Base-by-base conservation (phyloP, 2,888 invertebrate species). In the Linnaemya tessellans region DNA sequence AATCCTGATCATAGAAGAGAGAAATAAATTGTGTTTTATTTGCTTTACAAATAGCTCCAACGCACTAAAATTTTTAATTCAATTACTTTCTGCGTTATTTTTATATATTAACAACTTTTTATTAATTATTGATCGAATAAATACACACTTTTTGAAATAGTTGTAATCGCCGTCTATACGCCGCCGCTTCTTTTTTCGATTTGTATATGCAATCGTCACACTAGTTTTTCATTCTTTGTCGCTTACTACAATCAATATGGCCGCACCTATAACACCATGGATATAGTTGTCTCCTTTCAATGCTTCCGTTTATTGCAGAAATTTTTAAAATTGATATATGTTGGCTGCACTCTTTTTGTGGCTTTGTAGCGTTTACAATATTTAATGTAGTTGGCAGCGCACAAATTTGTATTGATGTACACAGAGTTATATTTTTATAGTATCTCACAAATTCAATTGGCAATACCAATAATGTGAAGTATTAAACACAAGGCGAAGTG, bases 231-330 rank as follows among this genome's bases (percentile, higher is more conserved):
- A 81, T 84, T 84, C 83, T 80, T 79, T 83, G 81, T 84, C 56
- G 81, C 80, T 68, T 80, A 81, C 84, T 62, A 81, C 87, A 95
- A 95, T 95, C 95, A 96, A 96, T 95, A 96, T 96, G 96, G 96
- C 96, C 96, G 96, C 96, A 95, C 95, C 96, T 89, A 84, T 73
- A 78, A 84, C 62, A 65, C 62, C 3, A 10, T 0, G 0, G 10
- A 35, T 67, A 18, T 41, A 49, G 51, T 41, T 35, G 11, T 54
- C 84, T 78, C 81, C 78, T 78, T 84, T 67, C 13, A 73, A 15
- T 43, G 3, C n/a, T 41, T 65, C n/a, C 0, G 15, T 11, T 0
- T 25, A 2, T 1, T 11, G 0, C 0, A 22, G 8, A 20, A n/a
- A 35, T 67, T 56, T 62, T 30, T 5, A 11, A 80, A 43, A 22